phyloP scores from a whole-genome alignment of 2,797 vertebrate species.

The Gymnocypris eckloni region DNA sequence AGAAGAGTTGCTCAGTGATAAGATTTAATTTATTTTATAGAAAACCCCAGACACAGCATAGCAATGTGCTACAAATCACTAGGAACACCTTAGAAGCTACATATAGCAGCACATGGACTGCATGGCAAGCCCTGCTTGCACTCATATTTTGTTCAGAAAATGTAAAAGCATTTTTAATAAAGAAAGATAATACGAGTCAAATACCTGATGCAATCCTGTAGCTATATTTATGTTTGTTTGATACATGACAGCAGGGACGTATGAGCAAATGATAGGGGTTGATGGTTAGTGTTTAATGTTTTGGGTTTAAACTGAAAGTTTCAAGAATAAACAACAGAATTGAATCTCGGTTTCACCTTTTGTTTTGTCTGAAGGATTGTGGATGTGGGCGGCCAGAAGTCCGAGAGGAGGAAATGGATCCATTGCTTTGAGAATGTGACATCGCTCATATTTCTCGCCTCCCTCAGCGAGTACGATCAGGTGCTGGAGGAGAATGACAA shows the following conservation, averaged over 20 bases:
- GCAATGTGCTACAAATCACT: background rate
- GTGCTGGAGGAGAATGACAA: slow-evolving; percentile 81
- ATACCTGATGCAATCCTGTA: background rate
- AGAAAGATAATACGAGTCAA: background rate
- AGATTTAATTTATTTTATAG: background rate
- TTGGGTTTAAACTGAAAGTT: slow-evolving; percentile 10
- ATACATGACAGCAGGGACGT: background rate
- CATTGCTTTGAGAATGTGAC: slow-evolving; percentile 86
- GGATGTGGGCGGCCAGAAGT: slow-evolving; percentile 85
- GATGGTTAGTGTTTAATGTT: slow-evolving; percentile 4
- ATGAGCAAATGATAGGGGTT: background rate
- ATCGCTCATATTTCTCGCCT: slow-evolving; percentile 84
- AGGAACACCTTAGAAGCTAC: background rate
- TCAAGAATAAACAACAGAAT: background rate
- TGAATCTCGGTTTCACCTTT: background rate
- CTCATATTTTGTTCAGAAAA: background rate
- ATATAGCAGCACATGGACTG: background rate
- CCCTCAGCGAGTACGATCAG: slow-evolving; percentile 85
- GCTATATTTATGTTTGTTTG: background rate
- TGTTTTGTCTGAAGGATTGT: slow-evolving; percentile 74
- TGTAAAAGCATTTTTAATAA: background rate
- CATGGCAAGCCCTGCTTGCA: background rate
- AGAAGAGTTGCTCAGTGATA: background rate
- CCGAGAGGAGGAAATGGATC: slow-evolving; percentile 85
- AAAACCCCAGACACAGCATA: background rate